Conservation (phyloP, 1,140 invertebrate genomes). For the Macrostomum lignano region DNA sequence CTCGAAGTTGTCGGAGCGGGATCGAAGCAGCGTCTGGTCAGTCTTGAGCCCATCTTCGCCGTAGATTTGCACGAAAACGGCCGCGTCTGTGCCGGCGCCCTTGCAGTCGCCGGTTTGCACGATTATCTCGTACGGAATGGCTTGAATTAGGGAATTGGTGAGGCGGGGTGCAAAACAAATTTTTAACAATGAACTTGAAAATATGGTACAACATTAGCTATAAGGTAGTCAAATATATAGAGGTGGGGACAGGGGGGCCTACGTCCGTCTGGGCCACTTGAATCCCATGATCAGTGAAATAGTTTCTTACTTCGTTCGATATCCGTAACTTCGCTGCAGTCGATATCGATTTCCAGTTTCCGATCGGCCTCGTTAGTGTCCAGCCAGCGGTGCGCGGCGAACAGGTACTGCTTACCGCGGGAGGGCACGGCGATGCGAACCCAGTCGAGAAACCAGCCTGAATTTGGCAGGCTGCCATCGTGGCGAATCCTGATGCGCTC, state of each 20-base stretch:
- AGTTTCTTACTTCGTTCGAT: background rate
- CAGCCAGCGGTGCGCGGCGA: conserved; percentile 22
- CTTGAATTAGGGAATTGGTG: too few species aligned
- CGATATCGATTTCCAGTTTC: conserved; percentile 18
- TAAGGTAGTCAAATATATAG: too few species aligned
- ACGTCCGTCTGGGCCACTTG: too few species aligned
- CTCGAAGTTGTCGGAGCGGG: conserved; percentile 17
- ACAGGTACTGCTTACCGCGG: conserved; percentile 19
- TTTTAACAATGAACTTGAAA: too few species aligned
- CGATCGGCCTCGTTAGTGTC: conserved; percentile 21
- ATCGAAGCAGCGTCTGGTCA: conserved; percentile 15
- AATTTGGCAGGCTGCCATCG: conserved; percentile 20
- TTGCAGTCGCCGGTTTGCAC: conserved; percentile 13
- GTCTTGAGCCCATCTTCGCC: conserved; percentile 13
- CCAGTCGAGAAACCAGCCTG: conserved; percentile 21
- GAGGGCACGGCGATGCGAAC: conserved; percentile 22
- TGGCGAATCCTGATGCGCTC: conserved; percentile 18
- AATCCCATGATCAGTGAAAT: too few species aligned
- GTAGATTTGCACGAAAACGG: conserved; percentile 13
- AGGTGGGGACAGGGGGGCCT: too few species aligned
- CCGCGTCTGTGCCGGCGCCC: conserved; percentile 12
- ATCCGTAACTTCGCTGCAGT: background rate
- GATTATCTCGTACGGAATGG: conserved; percentile 15
- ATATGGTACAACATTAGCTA: too few species aligned
- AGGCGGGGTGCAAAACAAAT: too few species aligned